Conservation (phyloP, 2,888 invertebrate species). For the Athalia rosae region DNA sequence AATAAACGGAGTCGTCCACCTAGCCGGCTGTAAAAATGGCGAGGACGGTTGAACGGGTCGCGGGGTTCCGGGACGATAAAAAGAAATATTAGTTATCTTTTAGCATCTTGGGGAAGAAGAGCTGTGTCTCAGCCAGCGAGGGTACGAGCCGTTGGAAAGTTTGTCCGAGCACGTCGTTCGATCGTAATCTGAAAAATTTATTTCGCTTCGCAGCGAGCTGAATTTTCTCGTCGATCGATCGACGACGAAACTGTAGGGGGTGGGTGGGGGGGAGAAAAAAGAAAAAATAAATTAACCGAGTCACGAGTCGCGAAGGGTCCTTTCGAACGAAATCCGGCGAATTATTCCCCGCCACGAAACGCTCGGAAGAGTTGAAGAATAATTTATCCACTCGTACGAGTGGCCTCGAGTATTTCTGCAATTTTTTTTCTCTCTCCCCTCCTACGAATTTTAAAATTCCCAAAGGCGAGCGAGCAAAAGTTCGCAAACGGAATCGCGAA, state of each 20-base stretch:
- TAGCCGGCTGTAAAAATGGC: no score
- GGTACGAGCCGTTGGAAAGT: background rate
- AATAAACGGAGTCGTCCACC: no score
- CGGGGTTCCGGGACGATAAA: no score
- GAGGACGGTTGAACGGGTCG: no score
- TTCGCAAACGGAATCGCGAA: background rate
- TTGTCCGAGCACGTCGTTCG: slow-evolving; percentile 28
- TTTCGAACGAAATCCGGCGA: slow-evolving; percentile 20
- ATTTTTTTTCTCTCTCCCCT: background rate
- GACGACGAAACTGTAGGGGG: background rate
- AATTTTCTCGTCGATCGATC: slow-evolving; percentile 21
- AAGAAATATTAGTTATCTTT: no score
- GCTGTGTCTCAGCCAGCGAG: background rate
- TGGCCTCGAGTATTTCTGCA: background rate
- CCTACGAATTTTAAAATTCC: background rate
- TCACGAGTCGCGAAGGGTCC: background rate
- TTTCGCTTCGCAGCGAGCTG: slow-evolving; percentile 13
- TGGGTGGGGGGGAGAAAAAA: background rate
- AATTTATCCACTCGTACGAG: slow-evolving; percentile 9
- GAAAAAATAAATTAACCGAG: background rate
- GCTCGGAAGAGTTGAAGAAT: slow-evolving; percentile 24
- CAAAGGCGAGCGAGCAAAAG: no score
- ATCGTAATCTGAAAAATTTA: slow-evolving; percentile 36
- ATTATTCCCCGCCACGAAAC: slow-evolving; percentile 39
- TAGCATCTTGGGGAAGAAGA: no score